Percentiles rank a stretch among this genome's conserved stretches.
Conservation (phyloP, 2,797 vertebrate genomes). For the Phaenicophaeus curvirostris region DNA sequence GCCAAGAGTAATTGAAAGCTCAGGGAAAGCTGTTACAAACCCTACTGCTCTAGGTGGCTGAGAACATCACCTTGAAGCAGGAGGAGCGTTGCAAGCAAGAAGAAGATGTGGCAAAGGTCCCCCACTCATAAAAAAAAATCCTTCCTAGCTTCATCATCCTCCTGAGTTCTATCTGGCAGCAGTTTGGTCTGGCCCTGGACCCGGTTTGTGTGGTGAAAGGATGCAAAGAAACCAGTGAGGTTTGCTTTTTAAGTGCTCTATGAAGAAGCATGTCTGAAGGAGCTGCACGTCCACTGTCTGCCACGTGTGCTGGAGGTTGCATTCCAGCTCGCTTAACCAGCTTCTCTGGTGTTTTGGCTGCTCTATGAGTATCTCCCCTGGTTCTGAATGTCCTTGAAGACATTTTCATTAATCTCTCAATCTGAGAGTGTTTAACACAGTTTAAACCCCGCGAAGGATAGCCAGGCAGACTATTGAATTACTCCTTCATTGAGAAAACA, state of each 20-base stretch:
- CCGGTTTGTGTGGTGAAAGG: not conserved
- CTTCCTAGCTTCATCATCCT: not conserved
- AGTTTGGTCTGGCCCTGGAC: not conserved
- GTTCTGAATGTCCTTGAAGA: not conserved
- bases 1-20: not conserved
- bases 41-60: not conserved
- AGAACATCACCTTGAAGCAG: not conserved
- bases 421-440: not conserved
- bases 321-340: rapidly evolving
- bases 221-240: not conserved
- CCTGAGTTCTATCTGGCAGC: rapidly evolving
- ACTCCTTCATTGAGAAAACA: not conserved
- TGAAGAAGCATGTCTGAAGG: not conserved
- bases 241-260: not conserved
- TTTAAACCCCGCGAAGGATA: not conserved
- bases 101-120: not conserved
- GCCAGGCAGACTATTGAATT: not conserved
- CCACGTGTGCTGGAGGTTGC: rapidly evolving
- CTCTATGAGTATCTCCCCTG: not conserved
- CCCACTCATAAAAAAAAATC: rapidly evolving
- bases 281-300: rapidly evolving
- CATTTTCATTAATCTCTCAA: not conserved
- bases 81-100: not conserved
- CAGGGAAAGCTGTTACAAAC: not conserved
- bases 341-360: rapidly evolving